Evolutionary conservation across 2,113 vertebrate species (phyloP).

Genomic region (Lophochroa leadbeateri): DNA sequence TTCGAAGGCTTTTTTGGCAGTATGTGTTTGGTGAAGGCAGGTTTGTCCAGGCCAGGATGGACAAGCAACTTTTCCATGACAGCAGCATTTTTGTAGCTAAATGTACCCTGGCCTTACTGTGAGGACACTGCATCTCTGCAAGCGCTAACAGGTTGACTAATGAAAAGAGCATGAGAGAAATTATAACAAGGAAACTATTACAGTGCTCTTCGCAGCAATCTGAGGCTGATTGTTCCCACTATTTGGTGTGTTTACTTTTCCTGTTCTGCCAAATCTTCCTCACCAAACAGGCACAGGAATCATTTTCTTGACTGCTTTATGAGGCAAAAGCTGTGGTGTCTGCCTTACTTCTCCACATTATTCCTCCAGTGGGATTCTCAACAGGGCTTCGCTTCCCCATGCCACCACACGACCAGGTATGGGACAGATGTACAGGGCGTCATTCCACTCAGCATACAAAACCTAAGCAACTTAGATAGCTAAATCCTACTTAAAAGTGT

Average conservation of each 20-base stretch:
- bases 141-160: background rate
- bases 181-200: background rate
- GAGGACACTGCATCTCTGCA: background rate
- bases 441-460: background rate
- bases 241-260: background rate
- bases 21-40: background rate
- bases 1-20: background rate
- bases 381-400: background rate
- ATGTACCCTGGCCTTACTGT: rapidly evolving
- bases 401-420: rapidly evolving
- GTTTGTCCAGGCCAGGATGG: background rate
- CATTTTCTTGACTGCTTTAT: background rate
- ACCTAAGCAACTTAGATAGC: background rate
- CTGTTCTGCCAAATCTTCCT: background rate
- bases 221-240: background rate
- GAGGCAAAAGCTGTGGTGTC: background rate
- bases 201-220: background rate
- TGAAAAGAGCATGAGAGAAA: background rate
- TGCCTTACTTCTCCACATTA: rapidly evolving
- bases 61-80: background rate
- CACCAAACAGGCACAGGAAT: background rate
- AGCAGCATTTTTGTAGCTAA: background rate
- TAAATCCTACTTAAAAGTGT: background rate
- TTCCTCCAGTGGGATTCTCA: background rate
- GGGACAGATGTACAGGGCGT: background rate